Conservation (phyloP, 2,113 vertebrate species). For the Mugil cephalus region DNA sequence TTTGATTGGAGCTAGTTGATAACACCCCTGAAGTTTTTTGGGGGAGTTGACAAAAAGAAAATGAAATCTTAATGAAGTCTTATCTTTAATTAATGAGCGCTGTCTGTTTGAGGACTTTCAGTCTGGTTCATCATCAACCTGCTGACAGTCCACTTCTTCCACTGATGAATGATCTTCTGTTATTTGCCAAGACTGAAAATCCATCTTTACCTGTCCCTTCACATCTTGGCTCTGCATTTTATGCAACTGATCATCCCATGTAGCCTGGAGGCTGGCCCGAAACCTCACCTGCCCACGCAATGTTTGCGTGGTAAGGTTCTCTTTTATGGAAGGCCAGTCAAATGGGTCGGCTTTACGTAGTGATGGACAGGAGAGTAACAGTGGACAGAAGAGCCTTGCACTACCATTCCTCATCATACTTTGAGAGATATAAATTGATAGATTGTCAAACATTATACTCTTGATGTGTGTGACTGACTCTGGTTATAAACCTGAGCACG, state of each 20-base stretch:
- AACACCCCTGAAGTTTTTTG: not conserved
- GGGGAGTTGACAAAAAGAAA: too few relatives aligned
- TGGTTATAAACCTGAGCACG: too few relatives aligned
- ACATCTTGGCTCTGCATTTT: not conserved
- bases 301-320: too few relatives aligned
- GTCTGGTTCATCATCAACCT: constrained; percentile 4
- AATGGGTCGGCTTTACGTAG: too few relatives aligned
- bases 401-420: too few relatives aligned
- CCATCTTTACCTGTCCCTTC: not conserved
- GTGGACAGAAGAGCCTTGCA: too few relatives aligned
- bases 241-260: not conserved
- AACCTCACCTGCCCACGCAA: too few relatives aligned
- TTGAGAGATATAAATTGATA: too few relatives aligned
- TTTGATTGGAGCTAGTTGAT: not conserved
- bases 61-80: constrained; percentile 4
- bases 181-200: not conserved
- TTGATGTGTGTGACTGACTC: too few relatives aligned
- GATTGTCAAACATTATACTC: too few relatives aligned
- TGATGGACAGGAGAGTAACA: too few relatives aligned
- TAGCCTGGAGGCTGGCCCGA: not conserved
- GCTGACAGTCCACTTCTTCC: not conserved
- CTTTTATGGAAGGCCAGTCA: too few relatives aligned
- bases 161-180: constrained; percentile 3
- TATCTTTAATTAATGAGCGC: constrained; percentile 25
- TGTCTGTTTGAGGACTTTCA: constrained; percentile 5